Percentiles rank a stretch among this genome's conserved stretches.
phyloP scores from a whole-genome alignment of 2,113 vertebrate genomes.

The Phylloscopus whistleri region DNA sequence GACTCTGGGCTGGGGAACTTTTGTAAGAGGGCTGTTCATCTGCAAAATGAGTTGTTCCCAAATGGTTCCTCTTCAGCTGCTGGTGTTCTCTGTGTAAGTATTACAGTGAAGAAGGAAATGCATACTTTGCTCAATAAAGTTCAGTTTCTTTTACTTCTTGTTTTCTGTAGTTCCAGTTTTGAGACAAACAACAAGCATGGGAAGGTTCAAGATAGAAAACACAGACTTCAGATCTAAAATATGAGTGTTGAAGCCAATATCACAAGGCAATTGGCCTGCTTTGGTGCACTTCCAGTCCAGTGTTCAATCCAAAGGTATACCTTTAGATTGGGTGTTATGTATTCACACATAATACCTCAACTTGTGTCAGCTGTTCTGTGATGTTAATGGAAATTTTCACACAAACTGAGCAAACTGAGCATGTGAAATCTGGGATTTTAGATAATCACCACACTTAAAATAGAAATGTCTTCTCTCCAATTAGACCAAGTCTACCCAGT shows the following conservation, averaged over 20 bases:
- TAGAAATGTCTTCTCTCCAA: not conserved
- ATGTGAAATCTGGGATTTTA: not conserved
- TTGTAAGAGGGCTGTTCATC: not conserved
- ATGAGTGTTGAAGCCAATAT: not conserved
- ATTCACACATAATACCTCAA: not conserved
- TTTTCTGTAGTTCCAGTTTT: not conserved
- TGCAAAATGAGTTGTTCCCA: not conserved
- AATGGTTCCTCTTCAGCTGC: not conserved
- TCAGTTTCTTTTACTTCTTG: not conserved
- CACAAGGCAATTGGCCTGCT: not conserved
- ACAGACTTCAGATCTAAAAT: not conserved
- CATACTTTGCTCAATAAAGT: not conserved
- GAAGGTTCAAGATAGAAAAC: not conserved
- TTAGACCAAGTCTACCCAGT: not conserved
- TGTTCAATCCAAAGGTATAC: not conserved
- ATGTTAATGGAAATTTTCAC: not conserved
- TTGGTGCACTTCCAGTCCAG: not conserved
- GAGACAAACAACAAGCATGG: not conserved
- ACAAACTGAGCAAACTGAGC: not conserved
- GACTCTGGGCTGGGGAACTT: not conserved
- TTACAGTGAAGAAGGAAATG: not conserved
- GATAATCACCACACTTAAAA: not conserved
- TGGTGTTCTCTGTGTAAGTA: not conserved
- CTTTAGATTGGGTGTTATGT: not conserved
- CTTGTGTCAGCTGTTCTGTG: not conserved